Percentiles rank a stretch among this genome's conserved stretches.
phyloP scores from a whole-genome alignment of 2,797 vertebrate genomes.

The Macroramphosus scolopax region DNA sequence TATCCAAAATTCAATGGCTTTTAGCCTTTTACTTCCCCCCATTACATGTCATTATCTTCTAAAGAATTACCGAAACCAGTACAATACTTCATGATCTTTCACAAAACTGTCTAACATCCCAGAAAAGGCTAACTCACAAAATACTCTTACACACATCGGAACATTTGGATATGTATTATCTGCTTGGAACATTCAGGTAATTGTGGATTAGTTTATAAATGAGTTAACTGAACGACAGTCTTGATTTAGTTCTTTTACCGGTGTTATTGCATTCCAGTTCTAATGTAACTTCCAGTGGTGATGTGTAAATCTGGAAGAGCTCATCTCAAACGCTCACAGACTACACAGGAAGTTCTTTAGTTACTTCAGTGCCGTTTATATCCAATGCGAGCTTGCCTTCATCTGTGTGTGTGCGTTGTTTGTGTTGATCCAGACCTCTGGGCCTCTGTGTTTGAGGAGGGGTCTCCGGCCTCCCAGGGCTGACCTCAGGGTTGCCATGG shows the following conservation, averaged over 20 bases:
- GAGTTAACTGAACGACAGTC: no score
- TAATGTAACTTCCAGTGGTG: slow-evolving; percentile 1
- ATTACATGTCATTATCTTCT: no score
- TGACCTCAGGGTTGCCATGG: slow-evolving; percentile 72
- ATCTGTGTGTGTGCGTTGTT: slow-evolving; percentile 47
- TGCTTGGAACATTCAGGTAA: background rate
- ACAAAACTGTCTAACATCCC: no score
- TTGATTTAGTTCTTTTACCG: slow-evolving; percentile 1
- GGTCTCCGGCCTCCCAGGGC: slow-evolving; percentile 69
- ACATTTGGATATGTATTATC: no score
- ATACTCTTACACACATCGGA: no score
- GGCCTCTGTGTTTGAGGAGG: slow-evolving; percentile 76
- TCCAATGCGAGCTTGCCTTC: slow-evolving; percentile 29
- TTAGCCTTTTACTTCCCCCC: background rate
- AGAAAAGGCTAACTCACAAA: no score
- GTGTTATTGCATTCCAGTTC: background rate
- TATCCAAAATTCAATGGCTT: background rate
- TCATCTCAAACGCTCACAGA: slow-evolving; percentile 5
- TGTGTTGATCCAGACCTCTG: slow-evolving; percentile 71
- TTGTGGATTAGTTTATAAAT: no score
- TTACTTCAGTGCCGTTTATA: slow-evolving; percentile 19
- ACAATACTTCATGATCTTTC: no score
- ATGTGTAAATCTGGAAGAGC: slow-evolving; percentile 1
- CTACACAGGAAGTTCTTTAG: slow-evolving; percentile 46
- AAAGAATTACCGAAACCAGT: no score